phyloP scores from a whole-genome alignment of 2,888 invertebrate genomes.

The Tachystola acroxantha region DNA sequence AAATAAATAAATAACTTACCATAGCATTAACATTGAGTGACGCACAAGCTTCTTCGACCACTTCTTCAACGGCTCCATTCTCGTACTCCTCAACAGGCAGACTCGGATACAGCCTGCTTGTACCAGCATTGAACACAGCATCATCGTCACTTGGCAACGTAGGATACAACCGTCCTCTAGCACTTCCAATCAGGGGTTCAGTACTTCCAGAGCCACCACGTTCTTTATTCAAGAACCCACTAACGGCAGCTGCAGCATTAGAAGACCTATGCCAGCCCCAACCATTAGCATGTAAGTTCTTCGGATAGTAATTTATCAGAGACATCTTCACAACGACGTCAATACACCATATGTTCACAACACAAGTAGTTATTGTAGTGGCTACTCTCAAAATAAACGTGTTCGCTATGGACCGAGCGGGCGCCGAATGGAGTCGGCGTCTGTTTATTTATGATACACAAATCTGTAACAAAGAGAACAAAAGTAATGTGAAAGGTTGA shows the following conservation, averaged over 20 bases:
- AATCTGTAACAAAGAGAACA: conserved; percentile 26
- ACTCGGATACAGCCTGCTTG: conserved; percentile 57
- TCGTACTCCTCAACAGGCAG: conserved; percentile 67
- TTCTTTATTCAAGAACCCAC: conserved; percentile 55
- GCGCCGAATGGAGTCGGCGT: conserved; percentile 19
- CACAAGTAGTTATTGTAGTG: conserved; percentile 17
- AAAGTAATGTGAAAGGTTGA: not conserved
- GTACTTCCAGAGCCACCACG: conserved; percentile 38
- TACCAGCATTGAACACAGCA: conserved; percentile 41
- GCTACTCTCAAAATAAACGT: conserved; percentile 27
- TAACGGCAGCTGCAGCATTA: conserved; percentile 49
- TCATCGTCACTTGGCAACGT: conserved; percentile 57
- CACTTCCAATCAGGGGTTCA: conserved; percentile 46
- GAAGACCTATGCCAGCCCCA: conserved; percentile 66
- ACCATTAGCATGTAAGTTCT: conserved; percentile 66
- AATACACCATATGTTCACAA: conserved; percentile 16
- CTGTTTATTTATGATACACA: conserved; percentile 24
- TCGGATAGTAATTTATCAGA: conserved; percentile 56
- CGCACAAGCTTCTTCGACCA: conserved; percentile 62
- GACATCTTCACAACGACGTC: conserved; percentile 22
- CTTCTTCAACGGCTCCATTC: conserved; percentile 61
- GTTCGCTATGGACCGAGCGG: conserved; percentile 18
- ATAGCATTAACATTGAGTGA: conserved; percentile 58
- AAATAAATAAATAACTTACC: conserved; percentile 48
- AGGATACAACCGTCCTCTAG: conserved; percentile 55